phyloP scores from a whole-genome alignment of 2,888 invertebrate genomes.

The Pollenia griseotomentosa region DNA sequence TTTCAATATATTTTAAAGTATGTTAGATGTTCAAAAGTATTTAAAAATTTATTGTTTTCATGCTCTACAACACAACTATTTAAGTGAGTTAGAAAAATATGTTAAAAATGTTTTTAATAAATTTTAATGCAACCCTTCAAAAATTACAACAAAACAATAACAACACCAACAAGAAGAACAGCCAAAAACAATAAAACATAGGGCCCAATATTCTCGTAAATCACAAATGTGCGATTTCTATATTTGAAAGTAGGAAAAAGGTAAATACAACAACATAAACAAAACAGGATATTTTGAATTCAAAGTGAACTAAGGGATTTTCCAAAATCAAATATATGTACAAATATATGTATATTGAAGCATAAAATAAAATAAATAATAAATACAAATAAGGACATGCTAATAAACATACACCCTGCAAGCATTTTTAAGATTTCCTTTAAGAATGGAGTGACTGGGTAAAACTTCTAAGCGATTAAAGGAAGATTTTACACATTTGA shows the following conservation, averaged over 20 bases:
- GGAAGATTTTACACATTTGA: too few species aligned
- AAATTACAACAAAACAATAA: conserved; percentile 41
- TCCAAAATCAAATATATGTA: background rate
- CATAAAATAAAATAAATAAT: conserved; percentile 16
- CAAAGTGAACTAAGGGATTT: conserved; percentile 36
- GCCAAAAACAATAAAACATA: conserved; percentile 21
- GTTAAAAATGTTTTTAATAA: conserved; percentile 59
- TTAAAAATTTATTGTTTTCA: conserved; percentile 58
- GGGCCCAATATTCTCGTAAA: conserved; percentile 62
- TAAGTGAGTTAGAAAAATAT: conserved; percentile 32
- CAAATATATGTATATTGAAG: background rate
- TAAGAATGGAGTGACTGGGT: too few species aligned
- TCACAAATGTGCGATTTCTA: conserved; percentile 62
- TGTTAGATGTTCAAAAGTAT: conserved; percentile 18
- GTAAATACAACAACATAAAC: conserved; percentile 28
- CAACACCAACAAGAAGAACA: background rate
- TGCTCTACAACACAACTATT: conserved; percentile 18
- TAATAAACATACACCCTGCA: background rate
- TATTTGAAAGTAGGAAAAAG: conserved; percentile 45
- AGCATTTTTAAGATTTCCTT: background rate
- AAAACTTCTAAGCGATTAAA: too few species aligned
- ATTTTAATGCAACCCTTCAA: conserved; percentile 61
- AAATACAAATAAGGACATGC: background rate
- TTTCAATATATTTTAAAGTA: conserved; percentile 46
- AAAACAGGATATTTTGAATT: conserved; percentile 54